These are phyloP conservation scores for Steinernema scapterisci DNA, from an alignment of 2,888 invertebrate species.

Conservation along the genomic window DNA sequence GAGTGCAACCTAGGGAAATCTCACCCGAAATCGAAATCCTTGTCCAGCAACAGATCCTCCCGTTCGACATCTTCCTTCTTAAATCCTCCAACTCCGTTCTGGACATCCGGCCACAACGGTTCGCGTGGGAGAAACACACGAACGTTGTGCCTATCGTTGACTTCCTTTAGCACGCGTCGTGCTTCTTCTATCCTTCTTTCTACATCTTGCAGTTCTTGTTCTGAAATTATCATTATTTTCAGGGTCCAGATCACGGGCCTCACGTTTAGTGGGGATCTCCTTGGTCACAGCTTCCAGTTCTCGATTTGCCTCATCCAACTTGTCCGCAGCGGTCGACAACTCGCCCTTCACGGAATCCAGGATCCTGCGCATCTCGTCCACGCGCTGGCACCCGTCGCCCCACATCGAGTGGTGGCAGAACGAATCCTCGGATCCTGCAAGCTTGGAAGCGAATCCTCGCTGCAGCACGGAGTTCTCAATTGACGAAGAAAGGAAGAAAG, in stretches of 20 bases:
- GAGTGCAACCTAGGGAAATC: neutral
- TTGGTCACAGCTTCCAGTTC: slow-evolving; percentile 52
- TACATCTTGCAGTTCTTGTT: slow-evolving; percentile 49
- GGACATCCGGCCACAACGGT: slow-evolving; percentile 43
- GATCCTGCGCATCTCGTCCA: slow-evolving; percentile 46
- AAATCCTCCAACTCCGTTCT: neutral
- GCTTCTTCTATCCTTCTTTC: slow-evolving; percentile 54
- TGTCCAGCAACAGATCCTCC: slow-evolving; percentile 34
- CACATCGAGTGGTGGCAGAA: slow-evolving; percentile 32
- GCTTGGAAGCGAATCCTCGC: neutral
- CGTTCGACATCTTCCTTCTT: too few relatives aligned
- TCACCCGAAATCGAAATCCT: slow-evolving; percentile 44
- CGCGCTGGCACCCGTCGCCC: slow-evolving; percentile 33
- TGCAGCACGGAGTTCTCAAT: neutral
- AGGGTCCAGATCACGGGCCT: too few relatives aligned
- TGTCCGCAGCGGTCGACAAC: slow-evolving; percentile 46
- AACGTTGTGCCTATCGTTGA: slow-evolving; percentile 55
- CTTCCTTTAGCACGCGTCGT: slow-evolving; percentile 39
- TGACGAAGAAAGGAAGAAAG: neutral
- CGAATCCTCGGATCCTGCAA: neutral
- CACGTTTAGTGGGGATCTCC: slow-evolving; percentile 57
- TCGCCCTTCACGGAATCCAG: slow-evolving; percentile 50
- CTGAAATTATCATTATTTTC: slow-evolving; percentile 41
- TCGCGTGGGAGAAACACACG: slow-evolving; percentile 54
- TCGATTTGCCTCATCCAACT: slow-evolving; percentile 49